These are phyloP conservation scores for Psilopogon haemacephalus DNA, from an alignment of 2,113 vertebrate genomes.

Conservation along the genomic window DNA sequence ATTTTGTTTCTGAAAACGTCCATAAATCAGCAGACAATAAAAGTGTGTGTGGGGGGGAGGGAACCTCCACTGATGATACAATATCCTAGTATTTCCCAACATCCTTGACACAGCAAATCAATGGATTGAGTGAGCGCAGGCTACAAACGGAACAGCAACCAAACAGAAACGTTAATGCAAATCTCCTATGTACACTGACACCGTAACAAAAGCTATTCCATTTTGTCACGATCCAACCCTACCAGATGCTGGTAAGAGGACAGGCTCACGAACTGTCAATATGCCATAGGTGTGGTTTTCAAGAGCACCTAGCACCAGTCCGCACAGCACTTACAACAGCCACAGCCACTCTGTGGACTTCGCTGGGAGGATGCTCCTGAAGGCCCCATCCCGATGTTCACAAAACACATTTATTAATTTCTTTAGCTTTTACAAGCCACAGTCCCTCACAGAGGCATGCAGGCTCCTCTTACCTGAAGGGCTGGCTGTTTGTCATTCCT, in stretches of 20 bases:
- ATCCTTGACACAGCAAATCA: slow-evolving; percentile 52
- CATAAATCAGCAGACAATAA: slow-evolving; percentile 56
- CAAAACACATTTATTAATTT: accelerated
- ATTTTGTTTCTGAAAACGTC: slow-evolving; percentile 44
- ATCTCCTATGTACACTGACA: slow-evolving; percentile 42
- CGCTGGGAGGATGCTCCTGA: not conserved
- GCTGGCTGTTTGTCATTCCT: slow-evolving; percentile 89
- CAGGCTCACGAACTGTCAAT: not conserved
- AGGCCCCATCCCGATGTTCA: not conserved
- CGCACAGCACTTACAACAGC: not conserved
- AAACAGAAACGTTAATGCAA: slow-evolving; percentile 48
- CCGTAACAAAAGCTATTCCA: slow-evolving; percentile 35
- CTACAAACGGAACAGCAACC: slow-evolving; percentile 24
- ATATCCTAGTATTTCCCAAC: slow-evolving; percentile 34
- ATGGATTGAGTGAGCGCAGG: slow-evolving; percentile 32
- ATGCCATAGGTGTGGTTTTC: not conserved
- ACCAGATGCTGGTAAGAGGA: not conserved
- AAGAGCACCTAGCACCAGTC: not conserved
- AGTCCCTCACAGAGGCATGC: accelerated
- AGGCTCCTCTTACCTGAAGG: slow-evolving; percentile 84
- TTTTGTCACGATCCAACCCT: slow-evolving; percentile 10
- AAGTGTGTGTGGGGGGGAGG: too few species aligned
- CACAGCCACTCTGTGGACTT: not conserved
- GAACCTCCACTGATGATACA: not conserved
- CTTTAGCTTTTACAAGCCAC: not conserved